These are phyloP conservation scores for Archips crataeganus DNA, from an alignment of 2,888 invertebrate species.

Conservation along the genomic window DNA sequence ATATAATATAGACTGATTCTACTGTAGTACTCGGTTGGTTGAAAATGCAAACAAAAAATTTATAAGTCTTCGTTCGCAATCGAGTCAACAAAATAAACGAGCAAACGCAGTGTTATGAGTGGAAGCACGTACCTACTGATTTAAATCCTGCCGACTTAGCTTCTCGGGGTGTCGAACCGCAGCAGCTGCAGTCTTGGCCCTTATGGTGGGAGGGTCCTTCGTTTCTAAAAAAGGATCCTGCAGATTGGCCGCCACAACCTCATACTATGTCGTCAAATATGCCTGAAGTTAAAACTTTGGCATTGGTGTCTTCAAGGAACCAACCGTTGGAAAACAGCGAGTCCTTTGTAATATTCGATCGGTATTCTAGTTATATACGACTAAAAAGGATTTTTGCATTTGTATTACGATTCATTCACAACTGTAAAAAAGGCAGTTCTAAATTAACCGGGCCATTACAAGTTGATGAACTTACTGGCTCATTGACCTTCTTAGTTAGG, in stretches of 20 bases:
- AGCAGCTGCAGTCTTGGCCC: neutral
- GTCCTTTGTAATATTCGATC: neutral
- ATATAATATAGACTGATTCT: neutral
- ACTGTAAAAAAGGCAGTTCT: neutral
- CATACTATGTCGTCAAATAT: neutral
- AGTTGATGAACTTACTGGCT: neutral
- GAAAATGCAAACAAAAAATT: neutral
- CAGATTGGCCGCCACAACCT: neutral
- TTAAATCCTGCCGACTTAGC: conserved; percentile 6
- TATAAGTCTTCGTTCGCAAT: conserved; percentile 3
- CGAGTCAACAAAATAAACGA: conserved; percentile 10
- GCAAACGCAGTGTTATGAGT: neutral
- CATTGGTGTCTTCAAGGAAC: neutral
- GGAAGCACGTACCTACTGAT: neutral
- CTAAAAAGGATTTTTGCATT: conserved; percentile 16
- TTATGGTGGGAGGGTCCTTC: conserved; percentile 10
- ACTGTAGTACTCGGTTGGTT: conserved; percentile 8
- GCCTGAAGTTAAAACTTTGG: neutral
- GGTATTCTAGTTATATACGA: conserved; percentile 1
- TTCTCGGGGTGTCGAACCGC: neutral
- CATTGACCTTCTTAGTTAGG: neutral
- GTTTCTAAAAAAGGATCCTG: neutral
- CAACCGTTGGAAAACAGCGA: neutral
- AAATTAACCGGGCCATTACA: conserved; percentile 2
- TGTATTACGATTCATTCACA: conserved; percentile 1